Conservation (phyloP, 2,888 invertebrate genomes). For the Pocota personata region DNA sequence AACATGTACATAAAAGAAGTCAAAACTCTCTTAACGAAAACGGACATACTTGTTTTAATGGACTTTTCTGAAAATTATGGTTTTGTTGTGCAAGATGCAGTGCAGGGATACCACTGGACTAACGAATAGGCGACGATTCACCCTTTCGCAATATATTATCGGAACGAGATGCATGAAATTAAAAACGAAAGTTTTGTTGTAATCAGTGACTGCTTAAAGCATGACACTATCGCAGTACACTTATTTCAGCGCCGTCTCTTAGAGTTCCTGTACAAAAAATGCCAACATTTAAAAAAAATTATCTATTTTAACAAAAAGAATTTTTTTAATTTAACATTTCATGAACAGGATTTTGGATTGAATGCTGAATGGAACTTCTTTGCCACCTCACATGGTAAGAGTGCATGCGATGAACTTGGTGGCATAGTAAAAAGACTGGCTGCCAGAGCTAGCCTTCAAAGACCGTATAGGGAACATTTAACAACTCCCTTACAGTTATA, state of each 20-base stretch:
- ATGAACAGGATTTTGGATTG: constrained; percentile 44
- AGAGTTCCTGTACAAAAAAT: constrained; percentile 8
- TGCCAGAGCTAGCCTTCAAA: constrained; percentile 31
- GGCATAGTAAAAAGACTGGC: constrained; percentile 44
- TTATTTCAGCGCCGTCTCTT: constrained; percentile 6
- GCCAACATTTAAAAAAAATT: neutral
- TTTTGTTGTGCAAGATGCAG: constrained; percentile 43
- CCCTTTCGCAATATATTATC: neutral
- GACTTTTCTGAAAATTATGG: constrained; percentile 50
- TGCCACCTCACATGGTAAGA: constrained; percentile 46
- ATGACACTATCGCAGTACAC: constrained; percentile 14
- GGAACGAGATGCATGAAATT: neutral
- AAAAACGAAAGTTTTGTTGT: neutral
- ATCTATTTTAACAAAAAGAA: constrained; percentile 35
- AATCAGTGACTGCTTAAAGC: constrained; percentile 18
- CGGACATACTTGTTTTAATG: constrained; percentile 24
- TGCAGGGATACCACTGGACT: constrained; percentile 39
- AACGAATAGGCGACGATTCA: constrained; percentile 25
- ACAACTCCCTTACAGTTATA: neutral
- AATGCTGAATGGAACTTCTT: constrained; percentile 53
- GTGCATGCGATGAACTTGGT: constrained; percentile 40
- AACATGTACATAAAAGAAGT: neutral
- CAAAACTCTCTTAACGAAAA: neutral
- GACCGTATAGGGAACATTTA: neutral
- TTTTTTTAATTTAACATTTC: constrained; percentile 26